phyloP scores from a whole-genome alignment of 1,140 invertebrate species.

The Kradibia gibbosae region DNA sequence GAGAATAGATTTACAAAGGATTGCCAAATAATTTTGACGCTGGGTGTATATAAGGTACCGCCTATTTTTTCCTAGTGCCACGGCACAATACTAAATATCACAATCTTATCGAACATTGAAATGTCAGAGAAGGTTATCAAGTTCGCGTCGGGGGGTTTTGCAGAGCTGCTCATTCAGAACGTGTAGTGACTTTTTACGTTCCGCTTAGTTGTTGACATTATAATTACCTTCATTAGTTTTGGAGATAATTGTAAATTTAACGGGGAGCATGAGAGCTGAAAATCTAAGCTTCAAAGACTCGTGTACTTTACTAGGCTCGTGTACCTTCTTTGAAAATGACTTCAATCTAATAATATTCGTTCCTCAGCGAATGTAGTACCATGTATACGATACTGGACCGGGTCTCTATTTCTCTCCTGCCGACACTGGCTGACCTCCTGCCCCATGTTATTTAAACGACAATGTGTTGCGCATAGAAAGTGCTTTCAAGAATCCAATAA shows the following conservation, averaged over 20 bases:
- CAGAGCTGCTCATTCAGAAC: neutral
- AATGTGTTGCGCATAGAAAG: conserved; percentile 74
- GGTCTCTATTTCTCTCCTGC: neutral
- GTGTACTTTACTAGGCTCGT: neutral
- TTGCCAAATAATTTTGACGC: neutral
- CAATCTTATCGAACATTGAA: conserved; percentile 8
- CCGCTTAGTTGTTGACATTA: conserved; percentile 14
- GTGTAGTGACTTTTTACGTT: neutral
- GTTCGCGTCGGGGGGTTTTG: neutral
- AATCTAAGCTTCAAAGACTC: neutral
- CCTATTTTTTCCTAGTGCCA: neutral
- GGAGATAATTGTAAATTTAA: conserved; percentile 35
- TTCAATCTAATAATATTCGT: conserved; percentile 37
- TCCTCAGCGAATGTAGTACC: neutral
- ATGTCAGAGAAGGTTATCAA: neutral
- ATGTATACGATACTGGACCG: conserved; percentile 9
- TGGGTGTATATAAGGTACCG: neutral
- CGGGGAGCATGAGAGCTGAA: neutral
- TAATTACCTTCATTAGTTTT: conserved; percentile 43
- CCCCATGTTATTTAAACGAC: conserved; percentile 68
- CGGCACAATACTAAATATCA: neutral
- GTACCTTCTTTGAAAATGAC: conserved; percentile 19
- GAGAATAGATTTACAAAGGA: too few species aligned
- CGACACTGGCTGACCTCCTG: conserved; percentile 36
- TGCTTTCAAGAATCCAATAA: conserved; percentile 73